These are phyloP conservation scores for Suillia variegata DNA, from an alignment of 2,888 invertebrate genomes.

Conservation along the genomic window DNA sequence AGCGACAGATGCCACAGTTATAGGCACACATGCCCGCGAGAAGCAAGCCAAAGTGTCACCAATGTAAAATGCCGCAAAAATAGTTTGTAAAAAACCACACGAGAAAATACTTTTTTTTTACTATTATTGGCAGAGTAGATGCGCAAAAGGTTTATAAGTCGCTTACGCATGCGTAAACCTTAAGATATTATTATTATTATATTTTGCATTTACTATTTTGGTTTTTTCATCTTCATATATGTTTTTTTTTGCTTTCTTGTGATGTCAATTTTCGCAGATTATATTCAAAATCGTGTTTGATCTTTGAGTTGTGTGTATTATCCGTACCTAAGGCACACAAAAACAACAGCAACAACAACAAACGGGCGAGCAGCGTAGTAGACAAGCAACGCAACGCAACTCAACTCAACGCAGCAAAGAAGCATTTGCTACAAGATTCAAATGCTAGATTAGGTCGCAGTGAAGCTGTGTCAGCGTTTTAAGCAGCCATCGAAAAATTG, in stretches of 20 bases:
- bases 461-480: background rate
- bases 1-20: background rate
- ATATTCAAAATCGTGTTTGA: conserved; percentile 6
- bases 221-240: background rate
- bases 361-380: no score
- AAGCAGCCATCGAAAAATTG: background rate
- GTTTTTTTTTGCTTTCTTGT: background rate
- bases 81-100: background rate
- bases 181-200: no score
- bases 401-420: no score
- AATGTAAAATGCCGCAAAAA: background rate
- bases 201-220: background rate
- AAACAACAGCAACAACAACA: no score
- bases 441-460: background rate
- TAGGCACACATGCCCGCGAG: background rate
- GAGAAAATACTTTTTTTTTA: no score
- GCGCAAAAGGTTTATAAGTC: background rate
- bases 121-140: background rate
- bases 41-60: background rate
- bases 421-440: background rate
- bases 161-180: background rate
- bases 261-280: conserved; percentile 4
- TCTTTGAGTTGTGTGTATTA: background rate
- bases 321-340: no score
- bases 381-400: no score